Evolutionary conservation across 2,113 vertebrate genomes (phyloP).

Genomic region (Serinus canaria): DNA sequence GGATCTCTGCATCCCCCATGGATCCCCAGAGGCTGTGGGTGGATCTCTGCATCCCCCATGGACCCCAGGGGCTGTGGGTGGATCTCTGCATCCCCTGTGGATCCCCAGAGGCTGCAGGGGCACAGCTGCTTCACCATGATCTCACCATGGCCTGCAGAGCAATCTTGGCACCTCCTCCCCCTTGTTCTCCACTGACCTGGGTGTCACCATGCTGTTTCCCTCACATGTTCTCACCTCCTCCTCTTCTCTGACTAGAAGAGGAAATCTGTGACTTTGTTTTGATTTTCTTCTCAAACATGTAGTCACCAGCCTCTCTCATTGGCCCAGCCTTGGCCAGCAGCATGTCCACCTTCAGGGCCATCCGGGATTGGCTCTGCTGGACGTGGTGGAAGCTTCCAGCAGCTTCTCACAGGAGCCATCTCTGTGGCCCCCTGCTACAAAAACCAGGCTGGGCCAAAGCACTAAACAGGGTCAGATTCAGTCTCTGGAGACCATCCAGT

Average conservation of each 20-base stretch:
- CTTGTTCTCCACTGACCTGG: background rate
- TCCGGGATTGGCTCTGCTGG: background rate
- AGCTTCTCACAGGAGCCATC: background rate
- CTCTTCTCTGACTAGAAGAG: background rate
- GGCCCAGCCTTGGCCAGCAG: background rate
- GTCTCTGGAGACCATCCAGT: background rate
- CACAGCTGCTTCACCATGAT: too few species aligned
- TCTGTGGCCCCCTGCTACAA: background rate
- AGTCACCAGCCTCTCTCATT: background rate
- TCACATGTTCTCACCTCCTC: background rate
- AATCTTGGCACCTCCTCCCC: background rate
- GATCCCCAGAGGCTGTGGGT: too few species aligned
- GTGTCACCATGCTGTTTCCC: background rate
- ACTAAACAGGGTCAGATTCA: background rate
- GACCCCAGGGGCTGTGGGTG: too few species aligned
- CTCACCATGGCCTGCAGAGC: too few species aligned
- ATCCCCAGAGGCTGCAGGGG: too few species aligned
- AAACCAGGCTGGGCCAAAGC: background rate
- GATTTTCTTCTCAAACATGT: background rate
- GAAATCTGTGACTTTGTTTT: background rate
- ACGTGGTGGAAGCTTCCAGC: background rate
- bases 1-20: too few species aligned
- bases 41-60: too few species aligned
- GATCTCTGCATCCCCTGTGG: too few species aligned
- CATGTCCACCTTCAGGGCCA: background rate